Conservation (phyloP, 2,797 vertebrate genomes). For the Lepus townsendii region DNA sequence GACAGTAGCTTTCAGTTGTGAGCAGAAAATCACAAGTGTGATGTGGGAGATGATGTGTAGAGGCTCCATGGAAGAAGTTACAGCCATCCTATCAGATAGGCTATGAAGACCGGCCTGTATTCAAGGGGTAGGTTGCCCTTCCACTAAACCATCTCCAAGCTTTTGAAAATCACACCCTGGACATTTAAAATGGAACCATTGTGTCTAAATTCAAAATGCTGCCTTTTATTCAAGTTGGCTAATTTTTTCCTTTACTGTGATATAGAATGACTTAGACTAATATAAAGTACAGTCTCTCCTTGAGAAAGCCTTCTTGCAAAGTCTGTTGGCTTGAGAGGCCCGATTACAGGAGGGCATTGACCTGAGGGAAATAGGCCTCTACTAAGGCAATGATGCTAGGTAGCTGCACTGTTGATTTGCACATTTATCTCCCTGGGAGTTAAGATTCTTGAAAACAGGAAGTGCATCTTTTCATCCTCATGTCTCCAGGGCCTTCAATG, state of each 20-base stretch:
- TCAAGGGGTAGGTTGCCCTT: background rate
- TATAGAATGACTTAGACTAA: background rate
- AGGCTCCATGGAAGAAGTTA: background rate
- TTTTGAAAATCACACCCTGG: background rate
- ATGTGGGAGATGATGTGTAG: background rate
- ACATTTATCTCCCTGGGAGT: conserved; percentile 41
- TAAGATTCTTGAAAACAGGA: conserved; percentile 63
- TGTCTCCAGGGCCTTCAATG: background rate
- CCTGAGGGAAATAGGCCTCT: too few relatives aligned
- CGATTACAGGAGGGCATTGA: background rate
- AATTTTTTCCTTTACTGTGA: background rate
- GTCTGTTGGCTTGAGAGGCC: background rate
- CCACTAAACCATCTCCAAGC: background rate
- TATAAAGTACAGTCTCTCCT: background rate
- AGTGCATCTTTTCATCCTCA: conserved; percentile 31
- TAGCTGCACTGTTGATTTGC: conserved; percentile 47
- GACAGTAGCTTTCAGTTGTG: background rate
- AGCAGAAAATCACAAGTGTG: background rate
- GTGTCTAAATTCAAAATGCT: background rate
- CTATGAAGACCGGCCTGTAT: background rate
- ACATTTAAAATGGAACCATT: background rate
- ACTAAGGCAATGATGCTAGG: background rate
- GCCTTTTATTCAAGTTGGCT: background rate
- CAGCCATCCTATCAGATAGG: background rate
- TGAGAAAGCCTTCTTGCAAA: background rate